These are phyloP conservation scores for Lycocorax pyrrhopterus DNA, from an alignment of 2,113 vertebrate genomes.

Conservation along the genomic window DNA sequence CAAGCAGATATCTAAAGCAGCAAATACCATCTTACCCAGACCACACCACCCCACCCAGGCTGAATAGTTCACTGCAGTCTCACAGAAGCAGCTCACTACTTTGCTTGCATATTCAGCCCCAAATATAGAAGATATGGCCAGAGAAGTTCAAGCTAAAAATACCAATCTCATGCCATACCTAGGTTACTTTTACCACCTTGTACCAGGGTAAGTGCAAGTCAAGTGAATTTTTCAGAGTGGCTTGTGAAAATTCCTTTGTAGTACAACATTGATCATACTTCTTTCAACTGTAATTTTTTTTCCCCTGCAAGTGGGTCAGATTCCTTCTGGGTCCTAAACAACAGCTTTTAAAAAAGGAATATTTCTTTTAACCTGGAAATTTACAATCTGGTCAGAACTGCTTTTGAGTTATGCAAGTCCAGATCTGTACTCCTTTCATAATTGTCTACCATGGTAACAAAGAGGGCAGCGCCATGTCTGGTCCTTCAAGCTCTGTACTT, in stretches of 20 bases:
- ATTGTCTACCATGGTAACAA: constrained; percentile 16
- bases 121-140: not conserved
- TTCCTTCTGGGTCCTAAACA: not conserved
- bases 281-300: not conserved
- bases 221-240: not conserved
- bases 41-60: fast-evolving
- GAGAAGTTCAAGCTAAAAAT: not conserved
- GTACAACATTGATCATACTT: not conserved
- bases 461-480: not conserved
- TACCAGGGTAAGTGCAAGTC: not conserved
- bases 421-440: constrained; percentile 49
- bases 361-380: constrained; percentile 27
- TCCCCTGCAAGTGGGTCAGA: not conserved
- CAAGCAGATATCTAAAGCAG: not conserved
- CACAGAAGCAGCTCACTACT: not conserved
- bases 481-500: constrained; percentile 33
- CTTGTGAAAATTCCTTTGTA: not conserved
- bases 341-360: not conserved
- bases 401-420: constrained; percentile 30
- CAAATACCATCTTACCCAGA: not conserved
- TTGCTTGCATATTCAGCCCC: not conserved
- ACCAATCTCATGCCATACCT: not conserved
- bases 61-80: not conserved
- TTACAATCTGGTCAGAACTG: not conserved
- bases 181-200: not conserved